phyloP scores from a whole-genome alignment of 2,888 invertebrate species.

The Aricia artaxerxes region DNA sequence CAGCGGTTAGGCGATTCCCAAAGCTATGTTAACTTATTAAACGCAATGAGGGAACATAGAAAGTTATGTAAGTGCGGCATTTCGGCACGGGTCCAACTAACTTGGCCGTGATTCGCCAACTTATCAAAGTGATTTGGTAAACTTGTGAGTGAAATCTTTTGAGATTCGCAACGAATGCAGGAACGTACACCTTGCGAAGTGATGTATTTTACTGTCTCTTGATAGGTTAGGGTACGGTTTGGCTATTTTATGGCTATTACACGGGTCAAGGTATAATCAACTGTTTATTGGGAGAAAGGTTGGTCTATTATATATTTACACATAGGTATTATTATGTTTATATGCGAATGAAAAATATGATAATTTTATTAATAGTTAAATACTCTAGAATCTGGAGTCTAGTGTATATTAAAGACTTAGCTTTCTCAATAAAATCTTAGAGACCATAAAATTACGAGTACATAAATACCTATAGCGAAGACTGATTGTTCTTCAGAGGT shows the following conservation, averaged over 20 bases:
- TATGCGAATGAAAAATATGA: too few species aligned
- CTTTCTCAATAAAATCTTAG: too few species aligned
- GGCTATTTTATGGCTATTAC: neutral
- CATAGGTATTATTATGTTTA: too few species aligned
- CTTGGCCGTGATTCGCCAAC: slow-evolving; percentile 63
- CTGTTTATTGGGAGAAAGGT: too few species aligned
- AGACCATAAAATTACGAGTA: too few species aligned
- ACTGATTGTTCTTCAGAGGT: too few species aligned
- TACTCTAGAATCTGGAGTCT: too few species aligned
- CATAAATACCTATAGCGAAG: too few species aligned
- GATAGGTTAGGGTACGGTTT: neutral
- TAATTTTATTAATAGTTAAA: too few species aligned
- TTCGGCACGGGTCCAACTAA: slow-evolving; percentile 71
- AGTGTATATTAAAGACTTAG: too few species aligned
- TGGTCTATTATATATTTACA: neutral
- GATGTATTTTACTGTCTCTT: neutral
- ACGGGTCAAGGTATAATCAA: neutral
- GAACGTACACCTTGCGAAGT: slow-evolving; percentile 1
- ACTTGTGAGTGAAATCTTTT: slow-evolving; percentile 61
- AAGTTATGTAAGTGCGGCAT: slow-evolving; percentile 60
- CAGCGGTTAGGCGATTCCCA: neutral
- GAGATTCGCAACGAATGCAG: slow-evolving; percentile 47
- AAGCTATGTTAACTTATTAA: slow-evolving; percentile 54
- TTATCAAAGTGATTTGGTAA: slow-evolving; percentile 74
- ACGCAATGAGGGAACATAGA: slow-evolving; percentile 55